phyloP scores from a whole-genome alignment of 2,888 invertebrate genomes.

The Cyaniris semiargus region DNA sequence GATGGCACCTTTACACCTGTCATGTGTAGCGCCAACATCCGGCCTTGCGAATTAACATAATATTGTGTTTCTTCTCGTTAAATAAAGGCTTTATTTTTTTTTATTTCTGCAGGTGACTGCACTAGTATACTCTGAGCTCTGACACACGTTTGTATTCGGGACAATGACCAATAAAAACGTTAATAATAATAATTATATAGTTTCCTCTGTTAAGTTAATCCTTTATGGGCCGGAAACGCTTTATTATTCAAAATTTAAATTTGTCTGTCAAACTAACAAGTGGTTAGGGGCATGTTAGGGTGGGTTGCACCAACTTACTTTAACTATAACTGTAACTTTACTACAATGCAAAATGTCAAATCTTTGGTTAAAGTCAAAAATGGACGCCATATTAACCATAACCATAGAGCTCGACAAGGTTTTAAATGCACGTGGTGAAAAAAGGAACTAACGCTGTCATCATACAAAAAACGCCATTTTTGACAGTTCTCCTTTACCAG shows the following conservation, averaged over 20 bases:
- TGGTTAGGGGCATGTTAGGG: no score
- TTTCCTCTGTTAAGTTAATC: neutral
- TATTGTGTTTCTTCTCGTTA: neutral
- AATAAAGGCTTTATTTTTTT: neutral
- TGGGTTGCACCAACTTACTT: no score
- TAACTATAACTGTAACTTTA: no score
- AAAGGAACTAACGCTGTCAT: no score
- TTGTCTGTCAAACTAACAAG: neutral
- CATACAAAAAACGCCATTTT: no score
- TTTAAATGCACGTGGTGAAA: no score
- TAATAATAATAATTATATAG: neutral
- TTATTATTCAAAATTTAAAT: neutral
- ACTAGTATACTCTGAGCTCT: no score
- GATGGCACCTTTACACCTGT: conserved; percentile 19
- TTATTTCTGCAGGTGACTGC: neutral
- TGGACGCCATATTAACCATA: no score
- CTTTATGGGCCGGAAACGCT: neutral
- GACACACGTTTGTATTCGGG: neutral
- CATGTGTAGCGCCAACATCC: conserved; percentile 16
- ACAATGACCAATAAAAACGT: neutral
- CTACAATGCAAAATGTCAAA: no score
- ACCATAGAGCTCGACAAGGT: no score
- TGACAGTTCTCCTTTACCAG: no score
- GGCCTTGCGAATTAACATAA: conserved; percentile 1
- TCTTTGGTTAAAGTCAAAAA: no score